phyloP scores from a whole-genome alignment of 2,888 invertebrate genomes.

The Xestia xanthographa region DNA sequence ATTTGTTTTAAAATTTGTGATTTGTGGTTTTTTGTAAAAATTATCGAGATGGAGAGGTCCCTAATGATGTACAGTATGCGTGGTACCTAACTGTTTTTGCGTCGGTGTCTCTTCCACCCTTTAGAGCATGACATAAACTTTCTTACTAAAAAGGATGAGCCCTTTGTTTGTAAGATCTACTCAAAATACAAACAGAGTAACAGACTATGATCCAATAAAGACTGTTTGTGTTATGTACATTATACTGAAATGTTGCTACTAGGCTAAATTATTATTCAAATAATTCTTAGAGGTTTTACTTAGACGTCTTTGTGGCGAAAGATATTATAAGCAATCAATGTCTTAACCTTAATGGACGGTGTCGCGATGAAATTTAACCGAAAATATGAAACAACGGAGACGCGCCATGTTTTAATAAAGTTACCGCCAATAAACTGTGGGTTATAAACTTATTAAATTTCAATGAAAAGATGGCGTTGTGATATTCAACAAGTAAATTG shows the following conservation, averaged over 20 bases:
- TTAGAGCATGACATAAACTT: neutral
- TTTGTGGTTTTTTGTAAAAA: no score
- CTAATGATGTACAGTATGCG: no score
- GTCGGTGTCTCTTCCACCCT: no score
- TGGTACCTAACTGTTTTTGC: no score
- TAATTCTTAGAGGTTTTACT: slow-evolving; percentile 50
- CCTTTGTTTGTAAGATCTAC: neutral
- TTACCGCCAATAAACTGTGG: slow-evolving; percentile 60
- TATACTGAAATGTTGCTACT: neutral
- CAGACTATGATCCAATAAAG: neutral
- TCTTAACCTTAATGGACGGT: slow-evolving; percentile 60
- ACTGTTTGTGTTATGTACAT: neutral
- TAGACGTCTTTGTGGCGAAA: slow-evolving; percentile 38
- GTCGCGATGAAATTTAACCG: slow-evolving; percentile 56
- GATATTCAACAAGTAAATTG: slow-evolving; percentile 33
- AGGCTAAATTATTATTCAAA: slow-evolving; percentile 28
- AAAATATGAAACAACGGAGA: slow-evolving; percentile 61
- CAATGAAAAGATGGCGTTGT: slow-evolving; percentile 44
- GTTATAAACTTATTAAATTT: slow-evolving; percentile 65
- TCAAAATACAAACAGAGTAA: neutral
- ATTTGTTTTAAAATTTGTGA: no score
- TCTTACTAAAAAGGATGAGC: neutral
- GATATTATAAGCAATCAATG: slow-evolving; percentile 62
- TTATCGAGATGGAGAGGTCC: no score
- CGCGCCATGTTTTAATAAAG: slow-evolving; percentile 64